A percentile compares a stretch with the other conserved stretches of the same genome.
Evolutionary conservation across 2,113 vertebrate genomes (phyloP).

Genomic region (Rhinolophus sinicus): DNA sequence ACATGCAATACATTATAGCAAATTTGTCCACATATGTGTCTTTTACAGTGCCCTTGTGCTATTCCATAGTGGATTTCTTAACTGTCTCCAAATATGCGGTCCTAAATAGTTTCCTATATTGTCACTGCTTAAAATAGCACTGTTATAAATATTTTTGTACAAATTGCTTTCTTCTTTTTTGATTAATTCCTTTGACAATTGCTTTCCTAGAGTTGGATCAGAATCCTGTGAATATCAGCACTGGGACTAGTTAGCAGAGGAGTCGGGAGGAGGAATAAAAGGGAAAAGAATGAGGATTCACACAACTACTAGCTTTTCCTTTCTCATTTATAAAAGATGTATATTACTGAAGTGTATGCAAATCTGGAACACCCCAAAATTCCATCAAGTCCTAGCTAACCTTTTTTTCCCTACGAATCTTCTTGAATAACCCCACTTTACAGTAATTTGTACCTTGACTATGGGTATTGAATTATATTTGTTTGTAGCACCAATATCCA

Average conservation of each 20-base stretch:
- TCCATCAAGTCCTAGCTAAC: not conserved
- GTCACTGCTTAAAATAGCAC: conserved; percentile 40
- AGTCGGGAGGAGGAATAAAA: not conserved
- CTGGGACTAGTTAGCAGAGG: not conserved
- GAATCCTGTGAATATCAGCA: not conserved
- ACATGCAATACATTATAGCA: not conserved
- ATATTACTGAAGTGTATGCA: not conserved
- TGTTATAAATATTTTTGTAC: conserved; percentile 58
- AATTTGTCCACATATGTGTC: not conserved
- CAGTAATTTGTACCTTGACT: not conserved
- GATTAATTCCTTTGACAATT: conserved; percentile 59
- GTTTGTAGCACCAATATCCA: not conserved
- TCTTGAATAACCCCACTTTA: not conserved
- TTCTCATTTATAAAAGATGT: not conserved
- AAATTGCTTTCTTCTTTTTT: conserved; percentile 47
- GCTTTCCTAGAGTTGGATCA: not conserved
- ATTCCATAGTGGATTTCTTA: conserved; percentile 28
- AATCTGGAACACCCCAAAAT: not conserved
- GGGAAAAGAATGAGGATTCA: not conserved
- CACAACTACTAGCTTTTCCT: not conserved
- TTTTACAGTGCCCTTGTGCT: not conserved
- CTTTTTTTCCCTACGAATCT: not conserved
- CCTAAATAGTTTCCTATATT: conserved; percentile 11
- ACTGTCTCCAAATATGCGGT: conserved; percentile 6
- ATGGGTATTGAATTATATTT: not conserved